Percentiles rank a stretch among this genome's conserved stretches.
Conservation (phyloP, 1,140 invertebrate genomes). For the Drosophila sp. region DNA sequence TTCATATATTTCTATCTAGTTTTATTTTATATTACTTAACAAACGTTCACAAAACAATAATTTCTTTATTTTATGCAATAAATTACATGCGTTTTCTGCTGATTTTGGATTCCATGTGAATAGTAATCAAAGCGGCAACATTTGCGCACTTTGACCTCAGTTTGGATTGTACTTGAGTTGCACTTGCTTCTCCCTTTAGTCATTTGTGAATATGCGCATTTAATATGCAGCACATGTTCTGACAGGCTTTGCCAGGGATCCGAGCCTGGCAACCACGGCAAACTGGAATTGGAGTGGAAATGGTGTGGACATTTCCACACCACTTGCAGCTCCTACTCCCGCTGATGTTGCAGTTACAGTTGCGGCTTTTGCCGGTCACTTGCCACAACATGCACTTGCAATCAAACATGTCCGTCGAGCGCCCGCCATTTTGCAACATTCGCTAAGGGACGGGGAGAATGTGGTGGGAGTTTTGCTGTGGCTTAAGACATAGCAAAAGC, state of each 20-base stretch:
- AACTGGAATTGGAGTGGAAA: no score
- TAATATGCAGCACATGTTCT: slow-evolving; percentile 60
- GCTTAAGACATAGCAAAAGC: slow-evolving; percentile 3
- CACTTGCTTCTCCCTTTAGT: slow-evolving; percentile 27
- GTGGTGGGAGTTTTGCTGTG: not conserved
- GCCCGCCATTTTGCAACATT: slow-evolving; percentile 44
- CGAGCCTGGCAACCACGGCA: not conserved
- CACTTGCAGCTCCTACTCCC: not conserved
- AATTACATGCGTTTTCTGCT: not conserved
- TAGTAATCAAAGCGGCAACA: slow-evolving; percentile 27
- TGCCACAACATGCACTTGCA: slow-evolving; percentile 60
- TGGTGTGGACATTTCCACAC: slow-evolving; percentile 11
- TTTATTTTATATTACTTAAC: no score
- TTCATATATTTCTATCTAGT: no score
- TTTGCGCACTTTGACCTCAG: slow-evolving; percentile 39
- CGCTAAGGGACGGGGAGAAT: not conserved
- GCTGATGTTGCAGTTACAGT: not conserved
- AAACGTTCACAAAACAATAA: not conserved
- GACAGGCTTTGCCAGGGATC: slow-evolving; percentile 42
- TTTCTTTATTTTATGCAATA: no score
- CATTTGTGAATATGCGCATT: slow-evolving; percentile 53
- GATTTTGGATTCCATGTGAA: not conserved
- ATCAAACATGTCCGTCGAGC: slow-evolving; percentile 61
- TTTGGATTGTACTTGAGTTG: slow-evolving; percentile 48
- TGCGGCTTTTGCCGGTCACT: slow-evolving; percentile 35